Conservation (phyloP, 2,113 vertebrate genomes). For the Murina feae region DNA sequence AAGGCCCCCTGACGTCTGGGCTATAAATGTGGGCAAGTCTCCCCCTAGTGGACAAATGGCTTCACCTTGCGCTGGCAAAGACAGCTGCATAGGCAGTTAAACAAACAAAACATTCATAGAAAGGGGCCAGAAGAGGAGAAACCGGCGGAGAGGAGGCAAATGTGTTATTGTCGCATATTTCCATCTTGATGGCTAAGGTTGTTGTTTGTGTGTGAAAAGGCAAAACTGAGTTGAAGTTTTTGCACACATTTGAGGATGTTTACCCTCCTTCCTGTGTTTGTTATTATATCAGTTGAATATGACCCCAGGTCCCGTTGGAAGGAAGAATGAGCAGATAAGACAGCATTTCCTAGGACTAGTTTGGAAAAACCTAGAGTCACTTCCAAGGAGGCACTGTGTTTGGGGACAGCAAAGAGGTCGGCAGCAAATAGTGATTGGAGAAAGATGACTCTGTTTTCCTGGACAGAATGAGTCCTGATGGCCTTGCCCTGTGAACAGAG, state of each 20-base stretch:
- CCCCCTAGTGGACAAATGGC: constrained; percentile 57
- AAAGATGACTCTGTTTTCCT: background rate
- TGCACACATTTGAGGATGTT: background rate
- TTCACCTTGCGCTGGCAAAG: background rate
- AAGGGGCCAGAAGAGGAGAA: background rate
- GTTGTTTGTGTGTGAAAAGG: background rate
- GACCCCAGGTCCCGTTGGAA: background rate
- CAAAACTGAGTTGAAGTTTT: background rate
- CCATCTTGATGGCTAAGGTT: background rate
- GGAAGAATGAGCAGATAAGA: background rate
- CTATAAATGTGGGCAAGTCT: constrained; percentile 13
- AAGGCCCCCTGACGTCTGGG: background rate
- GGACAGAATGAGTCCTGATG: background rate
- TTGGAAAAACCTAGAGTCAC: background rate
- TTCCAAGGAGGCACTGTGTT: fast-evolving
- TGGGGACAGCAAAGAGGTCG: background rate
- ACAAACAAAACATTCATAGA: background rate
- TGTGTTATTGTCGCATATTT: background rate
- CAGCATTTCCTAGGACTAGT: background rate
- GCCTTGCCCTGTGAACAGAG: too few relatives aligned
- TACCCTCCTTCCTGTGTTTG: background rate
- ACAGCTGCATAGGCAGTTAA: fast-evolving
- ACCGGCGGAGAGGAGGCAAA: too few relatives aligned
- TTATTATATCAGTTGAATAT: background rate
- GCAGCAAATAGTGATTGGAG: background rate